Percentiles rank a stretch among this genome's conserved stretches.
Evolutionary conservation across 2,797 vertebrate genomes (phyloP).

Genomic region (Anguilla marmorata): DNA sequence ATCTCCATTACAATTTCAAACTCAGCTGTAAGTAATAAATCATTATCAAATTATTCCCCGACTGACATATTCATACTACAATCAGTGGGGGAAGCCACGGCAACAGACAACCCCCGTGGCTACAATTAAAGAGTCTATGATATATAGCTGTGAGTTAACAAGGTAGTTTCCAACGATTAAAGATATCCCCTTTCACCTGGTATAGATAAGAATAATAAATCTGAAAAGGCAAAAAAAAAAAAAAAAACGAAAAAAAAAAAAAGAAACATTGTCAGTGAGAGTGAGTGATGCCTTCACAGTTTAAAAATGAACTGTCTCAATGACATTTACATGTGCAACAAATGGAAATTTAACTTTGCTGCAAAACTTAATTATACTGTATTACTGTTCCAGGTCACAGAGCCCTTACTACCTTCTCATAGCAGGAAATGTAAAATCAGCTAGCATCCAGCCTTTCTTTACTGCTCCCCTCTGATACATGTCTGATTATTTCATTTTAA

Average conservation of each 20-base stretch:
- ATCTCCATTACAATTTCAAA: conserved; percentile 30
- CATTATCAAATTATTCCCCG: conserved; percentile 34
- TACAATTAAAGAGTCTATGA: conserved; percentile 46
- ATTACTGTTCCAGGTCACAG: background rate
- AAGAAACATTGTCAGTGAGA: background rate
- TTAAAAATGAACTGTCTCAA: background rate
- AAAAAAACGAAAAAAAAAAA: no score
- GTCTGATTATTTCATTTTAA: background rate
- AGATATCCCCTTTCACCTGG: conserved; percentile 34
- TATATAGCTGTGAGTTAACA: conserved; percentile 34
- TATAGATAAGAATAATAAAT: background rate
- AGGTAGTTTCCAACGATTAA: conserved; percentile 34
- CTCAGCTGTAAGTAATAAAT: conserved; percentile 39
- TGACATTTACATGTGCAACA: background rate
- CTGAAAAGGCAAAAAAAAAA: background rate
- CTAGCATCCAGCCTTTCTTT: background rate
- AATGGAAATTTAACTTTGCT: background rate
- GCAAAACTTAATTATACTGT: background rate
- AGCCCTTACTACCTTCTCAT: background rate
- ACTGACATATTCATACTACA: conserved; percentile 32
- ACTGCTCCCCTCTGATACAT: background rate
- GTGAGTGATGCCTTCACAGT: background rate
- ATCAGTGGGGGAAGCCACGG: conserved; percentile 36
- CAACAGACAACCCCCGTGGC: conserved; percentile 36
- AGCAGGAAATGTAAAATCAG: background rate